Percentiles rank a stretch among this genome's conserved stretches.
These are phyloP conservation scores for Malacoraja senta DNA, from an alignment of 2,797 vertebrate genomes.

Conservation along the genomic window DNA sequence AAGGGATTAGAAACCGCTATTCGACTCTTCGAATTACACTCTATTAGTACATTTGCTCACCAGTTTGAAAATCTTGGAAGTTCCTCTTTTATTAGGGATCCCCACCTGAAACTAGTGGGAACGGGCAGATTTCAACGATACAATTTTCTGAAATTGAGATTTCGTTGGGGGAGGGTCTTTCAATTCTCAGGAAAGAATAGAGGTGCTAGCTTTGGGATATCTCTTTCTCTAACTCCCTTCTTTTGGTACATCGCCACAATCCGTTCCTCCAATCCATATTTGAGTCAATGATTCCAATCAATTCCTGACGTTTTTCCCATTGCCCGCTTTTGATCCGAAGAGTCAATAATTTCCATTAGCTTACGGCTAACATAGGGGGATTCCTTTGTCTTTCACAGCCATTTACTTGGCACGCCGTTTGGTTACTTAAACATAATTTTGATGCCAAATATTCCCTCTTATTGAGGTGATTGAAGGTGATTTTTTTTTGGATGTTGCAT, in stretches of 20 bases:
- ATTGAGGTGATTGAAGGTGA: background rate
- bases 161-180: background rate
- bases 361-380: background rate
- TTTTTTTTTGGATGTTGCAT: background rate
- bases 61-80: background rate
- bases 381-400: background rate
- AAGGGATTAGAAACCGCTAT: background rate
- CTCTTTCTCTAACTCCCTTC: background rate
- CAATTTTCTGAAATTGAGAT: background rate
- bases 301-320: background rate
- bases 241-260: background rate
- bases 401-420: background rate
- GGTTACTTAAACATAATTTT: background rate
- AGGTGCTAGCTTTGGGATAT: background rate
- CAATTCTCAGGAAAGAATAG: background rate
- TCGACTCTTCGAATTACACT: background rate
- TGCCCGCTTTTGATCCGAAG: background rate
- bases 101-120: background rate
- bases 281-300: background rate
- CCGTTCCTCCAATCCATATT: background rate
- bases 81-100: background rate
- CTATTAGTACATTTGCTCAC: background rate
- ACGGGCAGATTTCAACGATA: background rate
- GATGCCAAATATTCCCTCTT: background rate
- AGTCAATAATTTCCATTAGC: constrained; percentile 4